Base-by-base conservation (phyloP, 1,140 invertebrate genomes). In the Micrasema longulum region DNA sequence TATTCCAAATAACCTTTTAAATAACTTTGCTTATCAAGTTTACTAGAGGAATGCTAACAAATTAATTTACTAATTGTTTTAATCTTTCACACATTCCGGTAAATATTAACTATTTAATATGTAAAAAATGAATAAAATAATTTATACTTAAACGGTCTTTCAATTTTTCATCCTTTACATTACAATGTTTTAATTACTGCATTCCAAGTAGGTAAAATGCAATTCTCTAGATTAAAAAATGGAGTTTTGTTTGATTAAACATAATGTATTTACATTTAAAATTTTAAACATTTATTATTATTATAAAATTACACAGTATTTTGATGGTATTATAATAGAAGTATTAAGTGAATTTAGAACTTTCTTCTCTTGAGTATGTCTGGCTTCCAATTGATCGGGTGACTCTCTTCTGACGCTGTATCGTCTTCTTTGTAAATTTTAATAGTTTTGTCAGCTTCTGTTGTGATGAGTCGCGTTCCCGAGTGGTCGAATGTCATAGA, bases 381-480 rank as follows among this genome's bases (percentile, higher is more conserved):
- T 16, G 98, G 97, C 77, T 95, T 90, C 97, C 97, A 99, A 79
- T 98, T 93, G 72, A 99, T 89, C 0, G 98, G 98, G 89, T 99
- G 96, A 0, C 90, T 91, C 82, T 99, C 97, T 88, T 99, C 97
- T 0, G 92, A 95, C 11, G 98, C 97, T 57, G 91, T 89, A 22
- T 98, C 95, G 85, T 99, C 97, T 86, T 99, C 97, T 82, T 96
- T 97, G 83, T 99, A 99, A 72, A 99, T 93, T 89, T 99, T 99
- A 71, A 99, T 97, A 0, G 97, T 99, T 87, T 99, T 99, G 83
- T 99, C 98, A 5, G 97, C 97, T 85, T 99, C 98, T 4, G 95
- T 95, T 1, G 97, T 98, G 63, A 99, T 95, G 48, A 99, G 88
- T 64, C 98, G 87, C 11, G 91, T 93, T 41, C 97, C 96, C 67